Conservation (phyloP, 2,113 vertebrate genomes). For the Myiagra hebetior region DNA sequence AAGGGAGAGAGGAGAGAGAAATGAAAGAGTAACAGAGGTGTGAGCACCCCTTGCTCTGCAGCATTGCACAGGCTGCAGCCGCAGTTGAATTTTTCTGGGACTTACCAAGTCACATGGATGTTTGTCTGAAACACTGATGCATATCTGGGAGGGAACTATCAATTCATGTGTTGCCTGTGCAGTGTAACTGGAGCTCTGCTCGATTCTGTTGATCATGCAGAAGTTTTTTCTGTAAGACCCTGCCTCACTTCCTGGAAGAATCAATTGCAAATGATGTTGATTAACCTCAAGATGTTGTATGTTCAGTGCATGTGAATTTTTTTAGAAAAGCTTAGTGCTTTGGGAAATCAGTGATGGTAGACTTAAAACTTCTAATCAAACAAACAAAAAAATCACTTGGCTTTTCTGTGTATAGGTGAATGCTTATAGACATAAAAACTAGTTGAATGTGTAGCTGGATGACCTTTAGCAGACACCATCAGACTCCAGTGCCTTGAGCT, state of each 20-base stretch:
- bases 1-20: not conserved
- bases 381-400: not conserved
- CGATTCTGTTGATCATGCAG: not conserved
- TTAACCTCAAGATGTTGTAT: not conserved
- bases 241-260: not conserved
- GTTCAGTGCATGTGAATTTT: not conserved
- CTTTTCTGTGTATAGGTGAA: not conserved
- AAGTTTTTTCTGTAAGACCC: not conserved
- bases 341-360: not conserved
- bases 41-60: not conserved
- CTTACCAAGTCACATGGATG: not conserved
- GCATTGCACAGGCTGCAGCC: not conserved
- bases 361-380: not conserved
- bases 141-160: too few relatives aligned
- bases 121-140: not conserved
- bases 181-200: not conserved
- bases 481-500: not conserved
- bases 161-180: not conserved
- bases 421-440: not conserved
- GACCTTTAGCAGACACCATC: not conserved
- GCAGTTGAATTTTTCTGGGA: fast-evolving
- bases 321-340: not conserved
- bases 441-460: not conserved
- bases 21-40: not conserved
- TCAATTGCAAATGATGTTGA: not conserved